These are phyloP conservation scores for Drosophila auraria DNA, from an alignment of 1,140 invertebrate genomes.

Conservation along the genomic window DNA sequence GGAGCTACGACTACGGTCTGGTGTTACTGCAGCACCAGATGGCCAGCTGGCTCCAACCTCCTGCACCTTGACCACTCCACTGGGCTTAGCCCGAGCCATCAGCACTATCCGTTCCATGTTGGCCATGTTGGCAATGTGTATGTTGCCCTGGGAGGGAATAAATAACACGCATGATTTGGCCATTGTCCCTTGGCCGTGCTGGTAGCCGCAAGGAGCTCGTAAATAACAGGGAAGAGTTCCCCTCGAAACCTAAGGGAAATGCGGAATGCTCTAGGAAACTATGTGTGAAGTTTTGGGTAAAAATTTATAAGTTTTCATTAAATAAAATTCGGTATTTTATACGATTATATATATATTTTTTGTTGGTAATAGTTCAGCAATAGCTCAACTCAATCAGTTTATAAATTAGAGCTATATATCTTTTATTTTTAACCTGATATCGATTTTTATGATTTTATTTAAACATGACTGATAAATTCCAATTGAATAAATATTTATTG, in stretches of 20 bases:
- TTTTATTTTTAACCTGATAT: no score
- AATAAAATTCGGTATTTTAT: background rate
- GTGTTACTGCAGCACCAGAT: conserved; percentile 24
- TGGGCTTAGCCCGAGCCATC: conserved; percentile 26
- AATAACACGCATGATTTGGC: conserved; percentile 69
- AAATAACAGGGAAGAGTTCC: background rate
- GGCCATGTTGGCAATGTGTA: conserved; percentile 10
- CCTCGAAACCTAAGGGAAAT: background rate
- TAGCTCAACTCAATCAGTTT: no score
- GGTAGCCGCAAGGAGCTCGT: background rate
- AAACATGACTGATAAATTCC: no score
- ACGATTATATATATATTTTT: background rate
- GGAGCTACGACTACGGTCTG: background rate
- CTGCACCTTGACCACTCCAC: conserved; percentile 39
- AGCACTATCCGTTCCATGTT: conserved; percentile 33
- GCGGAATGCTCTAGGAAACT: background rate
- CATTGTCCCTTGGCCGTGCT: conserved; percentile 46
- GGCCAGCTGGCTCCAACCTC: conserved; percentile 1
- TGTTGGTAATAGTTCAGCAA: no score
- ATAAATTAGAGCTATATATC: no score
- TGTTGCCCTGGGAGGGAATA: conserved; percentile 27
- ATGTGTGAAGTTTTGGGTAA: background rate
- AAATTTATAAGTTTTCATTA: background rate
- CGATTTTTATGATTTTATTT: no score
- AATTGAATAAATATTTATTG: no score